These are phyloP conservation scores for pig (Sus scrofa) DNA, from an alignment of 2,113 vertebrate species.

Conservation along the genomic window DNA sequence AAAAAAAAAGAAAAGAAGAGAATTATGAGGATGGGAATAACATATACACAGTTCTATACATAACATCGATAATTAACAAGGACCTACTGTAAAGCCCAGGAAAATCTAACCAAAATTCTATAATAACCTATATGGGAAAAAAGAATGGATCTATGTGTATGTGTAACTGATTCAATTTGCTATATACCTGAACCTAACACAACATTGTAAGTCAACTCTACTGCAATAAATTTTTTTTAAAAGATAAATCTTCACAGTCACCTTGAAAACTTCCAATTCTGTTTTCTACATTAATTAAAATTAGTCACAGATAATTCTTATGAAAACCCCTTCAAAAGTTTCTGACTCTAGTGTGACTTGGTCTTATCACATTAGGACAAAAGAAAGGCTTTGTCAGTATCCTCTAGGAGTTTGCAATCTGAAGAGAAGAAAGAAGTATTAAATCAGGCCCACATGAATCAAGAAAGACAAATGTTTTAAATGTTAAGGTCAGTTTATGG, in stretches of 20 bases:
- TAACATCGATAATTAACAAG: no score
- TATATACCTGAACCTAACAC: no score
- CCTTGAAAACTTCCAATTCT: background rate
- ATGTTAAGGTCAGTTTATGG: background rate
- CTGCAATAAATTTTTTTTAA: no score
- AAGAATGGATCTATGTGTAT: no score
- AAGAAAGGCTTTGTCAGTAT: background rate
- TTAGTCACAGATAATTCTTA: background rate
- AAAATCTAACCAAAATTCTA: no score
- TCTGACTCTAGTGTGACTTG: background rate
- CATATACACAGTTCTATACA: no score
- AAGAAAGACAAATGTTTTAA: conserved; percentile 30
- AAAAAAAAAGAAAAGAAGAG: no score
- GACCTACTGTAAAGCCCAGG: no score
- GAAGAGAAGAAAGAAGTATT: background rate
- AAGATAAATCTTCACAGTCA: background rate
- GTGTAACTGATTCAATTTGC: no score
- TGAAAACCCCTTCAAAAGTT: background rate
- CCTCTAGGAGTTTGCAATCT: background rate
- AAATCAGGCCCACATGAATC: background rate
- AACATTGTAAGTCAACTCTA: no score
- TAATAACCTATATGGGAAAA: no score
- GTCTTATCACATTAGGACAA: background rate
- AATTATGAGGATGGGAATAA: no score
- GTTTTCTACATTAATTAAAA: background rate